Base-by-base conservation (phyloP, 2,113 vertebrate genomes). In the Illadopsis cleaveri region DNA sequence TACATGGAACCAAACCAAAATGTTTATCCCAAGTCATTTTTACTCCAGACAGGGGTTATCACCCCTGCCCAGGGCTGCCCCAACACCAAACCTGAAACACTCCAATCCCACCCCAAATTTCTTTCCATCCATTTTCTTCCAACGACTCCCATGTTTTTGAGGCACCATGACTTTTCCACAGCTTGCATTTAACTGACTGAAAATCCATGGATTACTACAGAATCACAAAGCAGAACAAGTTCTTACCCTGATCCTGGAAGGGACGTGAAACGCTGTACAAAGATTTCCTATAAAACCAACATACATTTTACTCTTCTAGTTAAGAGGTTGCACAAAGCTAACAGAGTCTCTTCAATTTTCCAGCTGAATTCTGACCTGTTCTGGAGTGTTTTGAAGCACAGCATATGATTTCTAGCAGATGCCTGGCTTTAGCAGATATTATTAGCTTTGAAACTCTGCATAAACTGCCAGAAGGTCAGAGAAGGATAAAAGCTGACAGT, bases 391-490 rank as follows among this genome's bases (percentile, higher is more conserved):
- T 54, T 79, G 84, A 42, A 66, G 82, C 73, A 35, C 61, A 91
- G 70, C 28, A 21, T 15, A 89, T 76, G 89, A 95, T 94, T 85
- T 66, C 81, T 45, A 84, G 66, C 82, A 90, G 87, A 77, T 75
- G 69, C 78, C 38, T 68, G 10, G 10, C 47, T 91, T 91, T 56
- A 64, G 48, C 81, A 89, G 91, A 35, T 45, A 84, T 91, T 89
- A 91, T 87, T 89, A 96, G 53, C 84, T 93, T 75, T 64, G 91
- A 85, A 94, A 71, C n/a, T 73, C 83, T 53, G 66, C 91, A 95
- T 80, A 85, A 82, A 91, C 45, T 80, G 57, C 40, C 75, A 27
- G 80, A 80, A 94, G 94, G 91, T 95, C 96, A 87, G 75, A 27
- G 65, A 72, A 94, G 84, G 78, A 95, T 79, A 82, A 91, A 91